Evolutionary conservation across 2,888 invertebrate species (phyloP), one percentile per base, ranked within the genome.

Genomic region (Lycaena phlaeas): DNA sequence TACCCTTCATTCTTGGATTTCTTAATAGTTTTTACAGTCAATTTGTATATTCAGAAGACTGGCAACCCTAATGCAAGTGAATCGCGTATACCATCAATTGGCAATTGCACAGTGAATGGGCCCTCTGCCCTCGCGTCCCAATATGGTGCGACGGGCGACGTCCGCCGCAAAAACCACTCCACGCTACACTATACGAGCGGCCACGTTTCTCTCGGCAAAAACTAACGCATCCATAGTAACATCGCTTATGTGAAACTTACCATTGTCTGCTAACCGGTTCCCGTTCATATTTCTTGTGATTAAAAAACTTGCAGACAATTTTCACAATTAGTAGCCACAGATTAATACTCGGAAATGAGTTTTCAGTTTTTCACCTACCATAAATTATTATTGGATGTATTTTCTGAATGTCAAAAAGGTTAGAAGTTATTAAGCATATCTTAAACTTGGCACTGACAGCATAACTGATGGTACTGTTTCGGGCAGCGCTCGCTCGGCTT

Each of bases 71-170:
- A 34, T 43, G 45, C 43, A 50, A 50, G 51, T 62, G 59, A 62
- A 61, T 62, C 55, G 55, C 56, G 54, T 61, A 64, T 60, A 60
- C 59, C 54, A 67, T 75, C 72, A 74, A 74, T 73, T 68, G 72
- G 67, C 65, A 64, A 68, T 65, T 57, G 63, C 61, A 53, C 59
- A 56, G 69, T 77, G 76, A 78, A 79, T 77, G 76, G 70, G 64
- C 61, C 62, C 64, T 66, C 63, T 61, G 62, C 67, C 56, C 57
- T 54, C 59, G 54, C 56, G 12, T 52, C 60, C 57, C 49, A 55
- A 65, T 51, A 60, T 55, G 66, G 63, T 50, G 61, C 56, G 61
- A 52, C 54, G 55, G 53, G 52, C 54, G 52, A 44, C 41, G 29
- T 34, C 22, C 34, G 26, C 39, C 38, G 46, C 50, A 52, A 54